A percentile compares a stretch with the other conserved stretches of the same genome.
These are phyloP conservation scores for Zeugodacus cucurbitae DNA, from an alignment of 1,140 invertebrate genomes.

Conservation along the genomic window DNA sequence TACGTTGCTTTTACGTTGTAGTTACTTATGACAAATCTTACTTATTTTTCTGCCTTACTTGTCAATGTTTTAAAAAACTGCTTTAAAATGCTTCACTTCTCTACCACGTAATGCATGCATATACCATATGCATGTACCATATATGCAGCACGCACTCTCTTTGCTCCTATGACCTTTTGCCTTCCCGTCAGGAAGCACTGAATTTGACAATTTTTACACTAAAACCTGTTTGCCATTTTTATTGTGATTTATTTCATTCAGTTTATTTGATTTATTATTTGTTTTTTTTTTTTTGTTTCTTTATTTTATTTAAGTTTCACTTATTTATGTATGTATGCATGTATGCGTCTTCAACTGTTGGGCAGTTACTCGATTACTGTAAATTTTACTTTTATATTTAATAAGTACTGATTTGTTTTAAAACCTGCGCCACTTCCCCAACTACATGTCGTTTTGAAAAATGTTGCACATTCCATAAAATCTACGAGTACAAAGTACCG, in stretches of 20 bases:
- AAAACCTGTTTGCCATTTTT: neutral
- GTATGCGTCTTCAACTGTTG: neutral
- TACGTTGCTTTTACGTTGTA: neutral
- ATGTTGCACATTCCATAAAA: neutral
- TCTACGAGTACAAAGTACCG: slow-evolving; percentile 20
- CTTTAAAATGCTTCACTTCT: neutral
- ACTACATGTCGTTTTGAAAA: neutral
- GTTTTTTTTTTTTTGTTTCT: neutral
- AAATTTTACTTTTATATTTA: neutral
- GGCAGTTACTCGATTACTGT: neutral
- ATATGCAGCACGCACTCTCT: neutral
- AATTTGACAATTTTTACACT: neutral
- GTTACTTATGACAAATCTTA: neutral
- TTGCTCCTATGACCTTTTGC: neutral
- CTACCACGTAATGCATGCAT: neutral
- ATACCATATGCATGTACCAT: too few relatives aligned
- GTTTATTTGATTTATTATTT: neutral
- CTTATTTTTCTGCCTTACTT: neutral
- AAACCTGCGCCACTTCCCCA: neutral
- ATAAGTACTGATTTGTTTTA: neutral
- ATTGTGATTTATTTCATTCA: neutral
- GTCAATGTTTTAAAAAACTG: neutral
- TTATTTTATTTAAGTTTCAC: neutral
- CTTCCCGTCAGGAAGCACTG: neutral
- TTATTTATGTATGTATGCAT: neutral